Conservation (phyloP, 1,140 invertebrate species). For the Marisa cornuarietis region DNA sequence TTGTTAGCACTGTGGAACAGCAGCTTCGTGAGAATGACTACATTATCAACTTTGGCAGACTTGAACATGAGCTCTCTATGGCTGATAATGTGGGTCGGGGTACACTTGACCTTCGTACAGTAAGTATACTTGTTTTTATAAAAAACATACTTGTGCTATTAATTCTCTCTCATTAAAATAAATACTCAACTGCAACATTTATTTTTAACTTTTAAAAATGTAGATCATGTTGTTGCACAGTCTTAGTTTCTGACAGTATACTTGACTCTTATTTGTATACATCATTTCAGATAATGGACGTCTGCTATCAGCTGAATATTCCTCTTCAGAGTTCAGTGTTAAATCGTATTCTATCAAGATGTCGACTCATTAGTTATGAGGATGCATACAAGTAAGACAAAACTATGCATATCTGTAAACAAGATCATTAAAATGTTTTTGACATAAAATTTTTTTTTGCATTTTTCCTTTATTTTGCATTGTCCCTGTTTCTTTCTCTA, state of each 20-base stretch:
- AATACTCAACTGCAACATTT: neutral
- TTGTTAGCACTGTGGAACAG: slow-evolving; percentile 21
- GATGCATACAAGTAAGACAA: slow-evolving; percentile 13
- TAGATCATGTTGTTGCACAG: too few relatives aligned
- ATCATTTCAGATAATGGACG: slow-evolving; percentile 15
- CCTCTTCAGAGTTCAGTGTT: slow-evolving; percentile 21
- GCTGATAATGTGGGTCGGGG: slow-evolving; percentile 15
- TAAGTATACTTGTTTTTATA: neutral
- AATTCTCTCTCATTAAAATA: neutral
- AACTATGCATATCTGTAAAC: too few relatives aligned
- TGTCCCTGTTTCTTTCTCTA: too few relatives aligned
- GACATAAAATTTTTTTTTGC: too few relatives aligned
- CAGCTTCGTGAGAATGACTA: slow-evolving; percentile 21
- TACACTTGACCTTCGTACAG: slow-evolving; percentile 16
- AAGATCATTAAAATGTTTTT: too few relatives aligned
- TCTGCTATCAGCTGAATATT: slow-evolving; percentile 23
- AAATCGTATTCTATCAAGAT: slow-evolving; percentile 10
- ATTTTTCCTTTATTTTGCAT: too few relatives aligned
- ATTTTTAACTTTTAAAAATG: too few relatives aligned
- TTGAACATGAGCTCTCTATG: slow-evolving; percentile 4
- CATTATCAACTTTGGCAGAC: neutral
- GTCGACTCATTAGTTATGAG: slow-evolving; percentile 15
- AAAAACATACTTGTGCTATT: neutral
- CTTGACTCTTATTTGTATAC: too few relatives aligned
- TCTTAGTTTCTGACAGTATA: too few relatives aligned